Conservation (phyloP, 2,113 vertebrate genomes). For the Nothocercus julius region DNA sequence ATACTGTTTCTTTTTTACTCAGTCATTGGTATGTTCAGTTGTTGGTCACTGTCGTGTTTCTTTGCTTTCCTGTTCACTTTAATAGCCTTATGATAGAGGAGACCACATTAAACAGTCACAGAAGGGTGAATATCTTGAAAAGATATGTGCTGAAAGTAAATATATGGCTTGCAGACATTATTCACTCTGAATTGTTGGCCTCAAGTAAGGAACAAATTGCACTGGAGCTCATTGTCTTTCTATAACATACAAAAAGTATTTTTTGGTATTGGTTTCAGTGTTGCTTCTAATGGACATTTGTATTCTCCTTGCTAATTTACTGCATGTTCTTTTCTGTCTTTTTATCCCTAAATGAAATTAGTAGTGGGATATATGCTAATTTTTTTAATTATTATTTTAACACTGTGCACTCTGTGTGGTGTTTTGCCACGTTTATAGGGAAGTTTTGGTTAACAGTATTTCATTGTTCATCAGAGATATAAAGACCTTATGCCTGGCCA, state of each 20-base stretch:
- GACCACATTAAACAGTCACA: not conserved
- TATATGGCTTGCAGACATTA: not conserved
- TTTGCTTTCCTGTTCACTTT: not conserved
- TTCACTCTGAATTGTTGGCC: not conserved
- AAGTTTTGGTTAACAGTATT: not conserved
- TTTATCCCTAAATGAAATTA: constrained; percentile 27
- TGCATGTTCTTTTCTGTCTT: not conserved
- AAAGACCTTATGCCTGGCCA: not conserved
- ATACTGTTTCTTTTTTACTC: not conserved
- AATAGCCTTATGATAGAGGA: not conserved
- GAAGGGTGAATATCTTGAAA: constrained; percentile 18
- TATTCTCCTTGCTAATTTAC: constrained; percentile 2
- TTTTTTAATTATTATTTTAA: not conserved
- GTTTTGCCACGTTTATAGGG: not conserved
- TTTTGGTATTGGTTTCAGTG: not conserved
- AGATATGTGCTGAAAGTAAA: not conserved
- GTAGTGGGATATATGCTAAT: not conserved
- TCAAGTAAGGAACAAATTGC: rapidly evolving
- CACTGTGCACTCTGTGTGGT: not conserved
- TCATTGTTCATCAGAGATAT: not conserved
- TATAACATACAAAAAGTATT: not conserved
- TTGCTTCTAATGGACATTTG: not conserved
- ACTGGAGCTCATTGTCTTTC: not conserved
- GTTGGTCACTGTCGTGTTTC: not conserved
- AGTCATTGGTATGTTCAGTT: not conserved